A percentile compares a stretch with the other conserved stretches of the same genome.
These are phyloP conservation scores for Eriocheir sinensis DNA, from an alignment of 1,140 invertebrate species.

Conservation along the genomic window DNA sequence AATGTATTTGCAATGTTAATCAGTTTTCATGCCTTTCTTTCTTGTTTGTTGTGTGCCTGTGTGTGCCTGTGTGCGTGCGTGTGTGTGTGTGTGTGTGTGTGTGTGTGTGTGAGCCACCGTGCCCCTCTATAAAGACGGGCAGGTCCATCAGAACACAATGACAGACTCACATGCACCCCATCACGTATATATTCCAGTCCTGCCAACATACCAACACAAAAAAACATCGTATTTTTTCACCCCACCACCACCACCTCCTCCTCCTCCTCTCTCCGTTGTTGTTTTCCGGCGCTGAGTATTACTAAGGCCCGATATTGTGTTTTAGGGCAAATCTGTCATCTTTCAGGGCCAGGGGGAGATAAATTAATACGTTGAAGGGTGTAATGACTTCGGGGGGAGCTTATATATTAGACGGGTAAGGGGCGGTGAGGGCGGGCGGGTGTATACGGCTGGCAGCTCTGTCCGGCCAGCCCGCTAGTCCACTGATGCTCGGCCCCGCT, in stretches of 20 bases:
- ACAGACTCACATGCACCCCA: background rate
- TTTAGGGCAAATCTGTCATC: conserved; percentile 10
- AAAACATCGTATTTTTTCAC: background rate
- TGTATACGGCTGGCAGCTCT: conserved; percentile 17
- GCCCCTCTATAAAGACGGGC: conserved; percentile 16
- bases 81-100: conserved; percentile 10
- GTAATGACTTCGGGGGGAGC: background rate
- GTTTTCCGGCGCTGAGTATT: background rate
- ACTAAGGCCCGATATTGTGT: background rate
- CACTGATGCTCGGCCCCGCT: background rate
- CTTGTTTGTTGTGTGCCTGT: too few relatives aligned
- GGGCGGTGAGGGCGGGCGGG: too few relatives aligned
- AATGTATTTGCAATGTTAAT: too few relatives aligned
- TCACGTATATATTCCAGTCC: background rate
- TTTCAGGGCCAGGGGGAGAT: background rate
- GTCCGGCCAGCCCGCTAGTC: too few relatives aligned
- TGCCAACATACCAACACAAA: background rate
- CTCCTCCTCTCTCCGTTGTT: background rate
- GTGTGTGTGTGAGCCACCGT: background rate
- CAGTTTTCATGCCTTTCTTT: too few relatives aligned
- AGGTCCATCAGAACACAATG: background rate
- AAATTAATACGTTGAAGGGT: background rate
- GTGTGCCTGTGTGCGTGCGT: background rate
- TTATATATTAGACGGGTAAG: too few relatives aligned
- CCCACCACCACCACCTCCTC: too few relatives aligned